These are phyloP conservation scores for Agriopis leucophaearia DNA, from an alignment of 2,888 invertebrate species.

Conservation along the genomic window DNA sequence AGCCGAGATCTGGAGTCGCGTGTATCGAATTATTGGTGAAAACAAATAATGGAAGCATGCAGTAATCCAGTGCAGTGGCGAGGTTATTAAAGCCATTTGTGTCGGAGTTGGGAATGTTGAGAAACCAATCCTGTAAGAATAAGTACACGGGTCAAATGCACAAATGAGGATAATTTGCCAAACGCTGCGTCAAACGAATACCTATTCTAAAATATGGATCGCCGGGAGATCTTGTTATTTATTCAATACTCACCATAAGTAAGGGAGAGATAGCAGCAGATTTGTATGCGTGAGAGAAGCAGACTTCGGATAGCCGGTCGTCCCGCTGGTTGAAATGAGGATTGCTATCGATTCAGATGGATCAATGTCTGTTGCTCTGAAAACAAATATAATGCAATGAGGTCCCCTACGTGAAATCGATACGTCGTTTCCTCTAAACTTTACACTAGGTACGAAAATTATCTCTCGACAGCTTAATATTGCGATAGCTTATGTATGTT, in stretches of 20 bases:
- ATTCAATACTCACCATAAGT: conserved; percentile 56
- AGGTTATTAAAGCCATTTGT: conserved; percentile 42
- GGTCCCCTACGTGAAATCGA: too few relatives aligned
- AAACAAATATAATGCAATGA: neutral
- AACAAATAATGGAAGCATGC: conserved; percentile 52
- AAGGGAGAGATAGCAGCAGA: conserved; percentile 19
- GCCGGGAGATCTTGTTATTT: too few relatives aligned
- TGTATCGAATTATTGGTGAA: conserved; percentile 57
- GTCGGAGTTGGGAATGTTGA: too few relatives aligned
- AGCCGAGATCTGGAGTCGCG: conserved; percentile 60
- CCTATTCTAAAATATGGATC: too few relatives aligned
- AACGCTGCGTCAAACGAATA: too few relatives aligned
- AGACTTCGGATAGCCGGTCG: conserved; percentile 61
- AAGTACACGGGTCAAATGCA: too few relatives aligned
- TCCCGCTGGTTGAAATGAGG: conserved; percentile 60
- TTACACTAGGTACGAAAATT: too few relatives aligned
- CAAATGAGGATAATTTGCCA: too few relatives aligned
- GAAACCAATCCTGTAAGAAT: too few relatives aligned
- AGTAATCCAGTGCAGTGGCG: conserved; percentile 68
- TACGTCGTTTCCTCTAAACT: too few relatives aligned
- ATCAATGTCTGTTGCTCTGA: conserved; percentile 49
- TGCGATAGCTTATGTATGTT: too few relatives aligned
- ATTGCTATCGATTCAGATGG: conserved; percentile 51
- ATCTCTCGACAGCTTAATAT: too few relatives aligned
- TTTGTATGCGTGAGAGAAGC: conserved; percentile 57